These are phyloP conservation scores for Ibidorhyncha struthersii DNA, from an alignment of 2,113 vertebrate genomes.

Conservation along the genomic window DNA sequence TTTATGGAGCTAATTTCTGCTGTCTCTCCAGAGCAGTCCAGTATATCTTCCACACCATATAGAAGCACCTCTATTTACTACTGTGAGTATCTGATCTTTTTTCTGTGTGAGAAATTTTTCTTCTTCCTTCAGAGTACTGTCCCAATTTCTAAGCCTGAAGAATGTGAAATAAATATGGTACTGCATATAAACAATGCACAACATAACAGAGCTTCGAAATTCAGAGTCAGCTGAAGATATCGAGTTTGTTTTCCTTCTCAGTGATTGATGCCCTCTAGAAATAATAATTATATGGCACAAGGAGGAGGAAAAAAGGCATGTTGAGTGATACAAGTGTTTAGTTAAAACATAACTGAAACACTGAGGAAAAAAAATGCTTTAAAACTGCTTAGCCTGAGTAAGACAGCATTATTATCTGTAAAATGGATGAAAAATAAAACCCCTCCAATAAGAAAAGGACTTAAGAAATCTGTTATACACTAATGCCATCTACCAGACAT, in stretches of 20 bases:
- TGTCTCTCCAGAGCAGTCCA: not conserved
- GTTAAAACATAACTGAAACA: constrained; percentile 43
- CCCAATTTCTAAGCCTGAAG: not conserved
- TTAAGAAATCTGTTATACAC: constrained; percentile 42
- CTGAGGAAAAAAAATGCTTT: not conserved
- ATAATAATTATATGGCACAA: constrained; percentile 51
- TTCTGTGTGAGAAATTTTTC: not conserved
- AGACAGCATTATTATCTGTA: not conserved
- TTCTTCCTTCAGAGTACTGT: not conserved
- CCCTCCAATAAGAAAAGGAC: constrained; percentile 59
- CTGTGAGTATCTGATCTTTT: not conserved
- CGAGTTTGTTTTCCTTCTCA: constrained; percentile 12
- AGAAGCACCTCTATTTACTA: not conserved
- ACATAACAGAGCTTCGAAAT: not conserved
- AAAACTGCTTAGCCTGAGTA: constrained; percentile 16
- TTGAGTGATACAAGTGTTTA: constrained; percentile 20
- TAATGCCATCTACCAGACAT: constrained; percentile 67
- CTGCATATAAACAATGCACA: not conserved
- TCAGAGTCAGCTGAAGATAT: not conserved
- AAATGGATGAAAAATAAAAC: constrained; percentile 49
- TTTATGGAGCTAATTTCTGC: not conserved
- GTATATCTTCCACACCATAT: not conserved
- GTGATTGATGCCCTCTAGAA: constrained; percentile 49
- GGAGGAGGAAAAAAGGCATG: constrained; percentile 6
- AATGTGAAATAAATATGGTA: constrained; percentile 11